Evolutionary conservation across 92 coral and sea anemone genomes (phyloP).

Genomic region (Umimayanthus kanabou): DNA sequence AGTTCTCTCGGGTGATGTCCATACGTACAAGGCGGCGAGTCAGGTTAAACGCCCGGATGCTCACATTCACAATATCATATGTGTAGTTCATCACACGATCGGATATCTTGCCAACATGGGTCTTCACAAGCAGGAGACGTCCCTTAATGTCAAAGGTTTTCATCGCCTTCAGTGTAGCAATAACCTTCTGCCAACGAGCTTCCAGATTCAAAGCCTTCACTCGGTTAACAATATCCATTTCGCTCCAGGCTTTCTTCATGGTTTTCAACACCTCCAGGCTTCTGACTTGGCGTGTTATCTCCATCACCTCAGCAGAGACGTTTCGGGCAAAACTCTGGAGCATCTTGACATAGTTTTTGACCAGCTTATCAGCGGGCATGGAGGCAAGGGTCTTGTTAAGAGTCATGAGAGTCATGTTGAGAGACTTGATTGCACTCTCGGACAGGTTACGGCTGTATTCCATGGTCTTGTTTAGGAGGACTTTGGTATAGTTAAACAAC

Average conservation of each 20-base stretch:
- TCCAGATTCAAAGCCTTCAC: constrained; percentile 57
- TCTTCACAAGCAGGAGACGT: constrained; percentile 54
- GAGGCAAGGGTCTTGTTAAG: constrained; percentile 66
- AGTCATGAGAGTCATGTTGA: constrained; percentile 51
- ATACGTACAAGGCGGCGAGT: constrained; percentile 64
- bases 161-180: constrained; percentile 44
- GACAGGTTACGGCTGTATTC: constrained; percentile 61
- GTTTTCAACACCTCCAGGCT: constrained; percentile 59
- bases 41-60: constrained; percentile 60
- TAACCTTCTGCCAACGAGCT: constrained; percentile 68
- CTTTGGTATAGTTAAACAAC: constrained; percentile 57
- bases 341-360: constrained; percentile 51
- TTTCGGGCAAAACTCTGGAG: constrained; percentile 57
- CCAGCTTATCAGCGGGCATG: constrained; percentile 64
- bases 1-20: constrained; percentile 65
- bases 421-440: constrained; percentile 47
- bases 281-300: constrained; percentile 66
- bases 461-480: constrained; percentile 62
- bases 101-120: constrained; percentile 46
- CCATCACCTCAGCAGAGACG: constrained; percentile 63
- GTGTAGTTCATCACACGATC: constrained; percentile 50
- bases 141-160: constrained; percentile 61
- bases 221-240: constrained; percentile 66
- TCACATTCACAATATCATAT: constrained; percentile 48
- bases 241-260: constrained; percentile 59